Evolutionary conservation across 2,113 vertebrate species (phyloP).

Genomic region (Platysteira castanea): DNA sequence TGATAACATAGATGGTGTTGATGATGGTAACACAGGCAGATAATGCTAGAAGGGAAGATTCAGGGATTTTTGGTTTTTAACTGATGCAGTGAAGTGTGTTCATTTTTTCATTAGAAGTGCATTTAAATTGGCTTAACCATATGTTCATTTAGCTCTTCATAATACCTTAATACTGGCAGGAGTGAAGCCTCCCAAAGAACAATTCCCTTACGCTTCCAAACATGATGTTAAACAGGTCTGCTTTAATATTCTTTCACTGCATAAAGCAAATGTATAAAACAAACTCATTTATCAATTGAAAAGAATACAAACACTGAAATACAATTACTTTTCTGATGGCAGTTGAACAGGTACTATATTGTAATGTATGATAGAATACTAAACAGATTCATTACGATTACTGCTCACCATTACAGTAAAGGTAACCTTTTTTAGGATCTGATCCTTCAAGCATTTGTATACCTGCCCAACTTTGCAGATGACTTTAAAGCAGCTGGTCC

Average conservation of each 20-base stretch:
- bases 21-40: neutral
- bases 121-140: conserved; percentile 4
- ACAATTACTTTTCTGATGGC: neutral
- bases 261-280: conserved; percentile 44
- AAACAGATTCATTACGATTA: conserved; percentile 2
- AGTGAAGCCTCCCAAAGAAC: neutral
- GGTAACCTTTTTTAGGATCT: neutral
- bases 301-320: neutral
- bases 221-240: conserved; percentile 9
- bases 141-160: conserved; percentile 7
- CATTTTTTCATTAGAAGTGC: conserved; percentile 5
- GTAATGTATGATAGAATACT: neutral
- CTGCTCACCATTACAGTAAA: neutral
- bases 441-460: neutral
- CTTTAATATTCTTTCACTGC: conserved; percentile 47
- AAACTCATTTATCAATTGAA: conserved; percentile 50
- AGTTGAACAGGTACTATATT: conserved; percentile 21
- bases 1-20: neutral
- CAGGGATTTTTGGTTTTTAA: neutral
- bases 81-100: neutral
- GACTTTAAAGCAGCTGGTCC: neutral
- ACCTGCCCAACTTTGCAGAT: neutral
- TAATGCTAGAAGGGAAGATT: neutral
- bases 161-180: neutral
- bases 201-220: neutral